These are phyloP conservation scores for Odontothrips loti DNA, from an alignment of 2,888 invertebrate genomes.

Conservation along the genomic window DNA sequence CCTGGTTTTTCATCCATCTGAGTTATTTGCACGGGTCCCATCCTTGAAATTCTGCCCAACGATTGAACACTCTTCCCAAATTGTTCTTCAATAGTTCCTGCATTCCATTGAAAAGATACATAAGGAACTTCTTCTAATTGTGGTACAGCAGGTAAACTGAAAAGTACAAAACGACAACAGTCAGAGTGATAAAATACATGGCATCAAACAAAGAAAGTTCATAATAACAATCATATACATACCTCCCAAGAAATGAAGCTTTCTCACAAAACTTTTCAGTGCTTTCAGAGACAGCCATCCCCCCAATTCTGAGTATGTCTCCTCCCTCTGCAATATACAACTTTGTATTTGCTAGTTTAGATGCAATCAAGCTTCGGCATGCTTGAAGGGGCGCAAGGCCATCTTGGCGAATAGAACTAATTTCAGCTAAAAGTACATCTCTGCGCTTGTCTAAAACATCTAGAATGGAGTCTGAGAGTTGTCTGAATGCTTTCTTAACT, in stretches of 20 bases:
- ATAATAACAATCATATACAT: conserved; percentile 26
- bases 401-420: conserved; percentile 38
- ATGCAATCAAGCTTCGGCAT: conserved; percentile 46
- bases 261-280: conserved; percentile 38
- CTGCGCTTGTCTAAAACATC: neutral
- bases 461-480: neutral
- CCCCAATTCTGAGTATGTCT: conserved; percentile 37
- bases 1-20: conserved; percentile 53
- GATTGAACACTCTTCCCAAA: conserved; percentile 39
- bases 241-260: conserved; percentile 45
- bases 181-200: neutral
- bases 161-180: neutral
- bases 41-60: conserved; percentile 40
- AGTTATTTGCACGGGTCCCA: conserved; percentile 49
- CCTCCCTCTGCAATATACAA: conserved; percentile 43
- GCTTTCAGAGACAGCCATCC: conserved; percentile 38
- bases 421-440: neutral
- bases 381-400: conserved; percentile 47
- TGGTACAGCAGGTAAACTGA: conserved; percentile 54
- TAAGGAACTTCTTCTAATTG: conserved; percentile 54
- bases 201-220: neutral
- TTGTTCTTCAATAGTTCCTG: conserved; percentile 43
- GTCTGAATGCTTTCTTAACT: neutral
- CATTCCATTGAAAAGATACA: conserved; percentile 50
- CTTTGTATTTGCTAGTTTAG: conserved; percentile 45